Conservation (phyloP, 2,797 vertebrate species). For the Lepus oiostolus region DNA sequence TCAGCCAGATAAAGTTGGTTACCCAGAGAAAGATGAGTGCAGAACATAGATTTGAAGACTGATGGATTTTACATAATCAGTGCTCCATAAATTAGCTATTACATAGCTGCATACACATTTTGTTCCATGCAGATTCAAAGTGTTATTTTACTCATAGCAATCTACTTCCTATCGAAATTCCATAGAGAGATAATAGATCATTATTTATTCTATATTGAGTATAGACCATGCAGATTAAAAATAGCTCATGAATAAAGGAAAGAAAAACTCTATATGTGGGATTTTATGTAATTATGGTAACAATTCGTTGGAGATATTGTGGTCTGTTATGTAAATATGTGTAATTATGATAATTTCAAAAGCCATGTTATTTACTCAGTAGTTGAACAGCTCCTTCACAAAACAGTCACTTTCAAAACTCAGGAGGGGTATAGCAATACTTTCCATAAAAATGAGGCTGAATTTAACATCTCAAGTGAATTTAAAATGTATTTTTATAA, state of each 20-base stretch:
- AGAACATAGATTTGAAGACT: constrained; percentile 54
- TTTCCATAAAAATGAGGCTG: constrained; percentile 9
- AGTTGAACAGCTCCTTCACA: constrained; percentile 63
- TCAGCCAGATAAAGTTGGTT: constrained; percentile 47
- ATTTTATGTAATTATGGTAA: constrained; percentile 74
- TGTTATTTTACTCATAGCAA: constrained; percentile 43
- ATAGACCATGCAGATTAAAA: constrained; percentile 38
- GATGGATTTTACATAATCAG: constrained; percentile 11
- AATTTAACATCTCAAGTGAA: constrained; percentile 59
- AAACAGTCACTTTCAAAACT: constrained; percentile 62
- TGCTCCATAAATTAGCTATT: not conserved
- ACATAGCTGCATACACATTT: not conserved
- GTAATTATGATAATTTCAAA: constrained; percentile 75
- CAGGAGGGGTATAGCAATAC: constrained; percentile 11
- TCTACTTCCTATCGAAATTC: constrained; percentile 59
- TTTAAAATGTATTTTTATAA: constrained; percentile 65
- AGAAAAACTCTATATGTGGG: constrained; percentile 44
- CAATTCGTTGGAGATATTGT: constrained; percentile 70
- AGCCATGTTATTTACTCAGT: constrained; percentile 71
- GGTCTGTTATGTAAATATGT: constrained; percentile 70
- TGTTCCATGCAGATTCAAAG: not conserved
- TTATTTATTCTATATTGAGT: constrained; percentile 53
- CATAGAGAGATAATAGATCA: constrained; percentile 41
- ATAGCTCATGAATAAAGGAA: constrained; percentile 53
- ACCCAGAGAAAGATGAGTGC: constrained; percentile 46